Base-by-base conservation (phyloP, 1,140 invertebrate genomes). In the Cepaea nemoralis region DNA sequence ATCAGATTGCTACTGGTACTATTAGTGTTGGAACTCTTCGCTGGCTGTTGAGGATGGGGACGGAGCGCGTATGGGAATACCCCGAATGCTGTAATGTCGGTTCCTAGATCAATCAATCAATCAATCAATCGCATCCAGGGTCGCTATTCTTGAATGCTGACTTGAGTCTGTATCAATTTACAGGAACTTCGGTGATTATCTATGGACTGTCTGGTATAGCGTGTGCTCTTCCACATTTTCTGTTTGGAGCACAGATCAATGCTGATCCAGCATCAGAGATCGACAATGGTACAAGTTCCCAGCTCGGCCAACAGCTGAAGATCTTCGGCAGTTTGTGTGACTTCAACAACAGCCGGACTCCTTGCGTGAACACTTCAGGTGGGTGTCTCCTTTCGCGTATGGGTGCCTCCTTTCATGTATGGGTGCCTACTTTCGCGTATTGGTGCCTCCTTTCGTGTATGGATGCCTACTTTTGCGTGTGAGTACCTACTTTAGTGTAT, bases 121-220 rank as follows among this genome's bases (percentile, higher is more conserved):
- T 55, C 14, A 55, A 16, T 14, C n/a, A 16, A 55, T 55, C 50
- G 50, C n/a, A 16, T 16, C 50, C n/a, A n/a, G 14, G 14, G 50
- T 55, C n/a, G 14, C 50, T 55, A 16, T 55, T 16, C n/a, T n/a
- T 55, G 50, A 55, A 14, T n/a, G 14, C 14, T 55, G n/a, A 14
- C 14, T n/a, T n/a, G 14, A 14, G 14, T 16, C 50, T n/a, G 14
- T n/a, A 14, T n/a, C 50, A 16, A 14, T 31, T 31, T 14, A 19
- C 66, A 69, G 66, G 66, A 39, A 0, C 66, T 2, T 59, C 69
- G 14, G 81, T 80, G 3, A 40, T 84, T 14, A 35, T 83, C 3
- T 86, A 83, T 39, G 83, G 85, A n/a, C 22, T 84, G 3, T 83
- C 83, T 5, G 85, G 83, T 16, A 74, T 85, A 6, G 8, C 82